Percentiles rank a stretch among this genome's conserved stretches.
phyloP scores from a whole-genome alignment of 2,797 vertebrate genomes.

The Rhinogobio ventralis region DNA sequence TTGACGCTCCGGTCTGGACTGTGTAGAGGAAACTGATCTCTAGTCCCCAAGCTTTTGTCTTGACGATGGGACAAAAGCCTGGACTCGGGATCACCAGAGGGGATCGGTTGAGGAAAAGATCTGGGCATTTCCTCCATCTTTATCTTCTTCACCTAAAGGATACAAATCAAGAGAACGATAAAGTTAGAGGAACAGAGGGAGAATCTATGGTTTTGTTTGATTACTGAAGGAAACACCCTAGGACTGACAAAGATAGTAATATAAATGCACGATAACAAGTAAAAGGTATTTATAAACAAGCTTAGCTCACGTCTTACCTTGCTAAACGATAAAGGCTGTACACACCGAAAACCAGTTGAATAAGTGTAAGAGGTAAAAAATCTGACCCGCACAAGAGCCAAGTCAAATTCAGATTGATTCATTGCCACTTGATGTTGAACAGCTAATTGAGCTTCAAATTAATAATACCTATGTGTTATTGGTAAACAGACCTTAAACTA shows the following conservation, averaged over 20 bases:
- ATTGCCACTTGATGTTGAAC: slow-evolving; percentile 51
- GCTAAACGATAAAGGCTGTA: slow-evolving; percentile 70
- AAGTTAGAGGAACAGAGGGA: slow-evolving; percentile 3
- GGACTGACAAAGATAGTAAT: not conserved
- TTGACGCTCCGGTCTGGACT: slow-evolving; percentile 12
- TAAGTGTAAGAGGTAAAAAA: slow-evolving; percentile 72
- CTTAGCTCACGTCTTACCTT: slow-evolving; percentile 71
- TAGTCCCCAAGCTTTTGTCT: slow-evolving; percentile 58
- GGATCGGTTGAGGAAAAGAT: slow-evolving; percentile 67
- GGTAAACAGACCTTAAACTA: not conserved
- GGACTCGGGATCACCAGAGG: slow-evolving; percentile 63
- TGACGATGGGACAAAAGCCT: slow-evolving; percentile 66
- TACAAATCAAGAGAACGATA: slow-evolving; percentile 16
- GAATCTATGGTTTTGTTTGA: not conserved
- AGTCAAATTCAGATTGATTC: slow-evolving; percentile 61
- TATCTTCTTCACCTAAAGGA: slow-evolving; percentile 77
- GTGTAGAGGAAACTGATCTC: slow-evolving; percentile 49
- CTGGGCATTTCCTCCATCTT: slow-evolving; percentile 60
- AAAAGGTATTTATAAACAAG: slow-evolving; percentile 2
- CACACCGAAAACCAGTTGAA: slow-evolving; percentile 44
- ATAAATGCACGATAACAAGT: slow-evolving; percentile 21
- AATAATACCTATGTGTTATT: not conserved
- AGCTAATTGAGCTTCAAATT: not conserved
- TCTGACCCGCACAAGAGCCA: slow-evolving; percentile 70
- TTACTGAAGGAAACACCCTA: slow-evolving; percentile 51